Evolutionary conservation across 2,113 vertebrate species (phyloP).

Genomic region (Nothobranchius furzeri): DNA sequence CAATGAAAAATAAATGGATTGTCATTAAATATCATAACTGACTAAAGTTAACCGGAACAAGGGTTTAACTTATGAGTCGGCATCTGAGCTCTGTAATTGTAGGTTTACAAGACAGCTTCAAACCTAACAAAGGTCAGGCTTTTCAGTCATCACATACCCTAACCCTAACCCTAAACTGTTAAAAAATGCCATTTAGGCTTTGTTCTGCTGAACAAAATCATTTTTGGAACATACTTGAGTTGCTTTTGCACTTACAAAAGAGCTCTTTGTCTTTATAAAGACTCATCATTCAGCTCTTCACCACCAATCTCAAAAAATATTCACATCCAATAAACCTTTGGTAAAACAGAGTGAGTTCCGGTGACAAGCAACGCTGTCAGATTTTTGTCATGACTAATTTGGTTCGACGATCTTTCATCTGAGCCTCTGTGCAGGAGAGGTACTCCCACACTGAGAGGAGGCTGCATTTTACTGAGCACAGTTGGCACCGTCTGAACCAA

Average conservation of each 20-base stretch:
- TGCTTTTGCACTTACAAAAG: neutral
- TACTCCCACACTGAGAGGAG: conserved; percentile 69
- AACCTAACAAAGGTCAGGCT: too few species aligned
- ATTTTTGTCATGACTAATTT: conserved; percentile 55
- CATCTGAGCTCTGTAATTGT: too few species aligned
- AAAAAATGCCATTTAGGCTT: too few species aligned
- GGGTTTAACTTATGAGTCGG: too few species aligned
- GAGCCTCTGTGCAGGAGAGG: conserved; percentile 62
- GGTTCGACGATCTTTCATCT: conserved; percentile 59
- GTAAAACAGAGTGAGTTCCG: conserved; percentile 14
- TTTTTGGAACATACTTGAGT: neutral
- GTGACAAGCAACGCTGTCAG: conserved; percentile 37
- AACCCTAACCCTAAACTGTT: too few species aligned
- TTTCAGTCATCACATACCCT: too few species aligned
- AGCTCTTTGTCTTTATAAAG: neutral
- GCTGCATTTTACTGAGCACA: conserved; percentile 71
- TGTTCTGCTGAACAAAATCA: too few species aligned
- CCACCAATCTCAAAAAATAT: neutral
- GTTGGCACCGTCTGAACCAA: conserved; percentile 65
- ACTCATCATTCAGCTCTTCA: conserved; percentile 5
- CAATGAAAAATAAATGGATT: too few species aligned
- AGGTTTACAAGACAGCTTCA: too few species aligned
- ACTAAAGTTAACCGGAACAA: too few species aligned
- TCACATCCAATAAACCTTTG: neutral
- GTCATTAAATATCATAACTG: too few species aligned